Conservation (phyloP, 2,113 vertebrate species). For the Climacteris rufus region DNA sequence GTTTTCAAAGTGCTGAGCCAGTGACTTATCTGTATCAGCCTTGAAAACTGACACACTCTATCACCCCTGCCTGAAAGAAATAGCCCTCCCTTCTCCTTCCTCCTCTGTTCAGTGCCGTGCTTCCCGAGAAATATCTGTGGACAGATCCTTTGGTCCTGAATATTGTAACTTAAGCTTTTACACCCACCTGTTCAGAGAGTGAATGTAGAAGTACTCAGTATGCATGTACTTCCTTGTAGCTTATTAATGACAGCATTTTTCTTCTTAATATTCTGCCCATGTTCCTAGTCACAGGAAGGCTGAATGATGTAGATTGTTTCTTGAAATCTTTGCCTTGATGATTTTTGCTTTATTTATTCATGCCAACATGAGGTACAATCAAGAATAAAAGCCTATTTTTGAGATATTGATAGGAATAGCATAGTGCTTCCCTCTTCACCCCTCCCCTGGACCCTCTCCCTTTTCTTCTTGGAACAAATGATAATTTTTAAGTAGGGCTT, state of each 20-base stretch:
- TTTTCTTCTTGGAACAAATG: not conserved
- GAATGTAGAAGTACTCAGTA: conserved; percentile 30
- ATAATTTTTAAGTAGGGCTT: not conserved
- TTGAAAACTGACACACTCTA: not conserved
- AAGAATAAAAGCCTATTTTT: conserved; percentile 28
- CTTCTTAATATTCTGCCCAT: conserved; percentile 51
- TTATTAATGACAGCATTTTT: conserved; percentile 46
- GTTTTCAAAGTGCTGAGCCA: not conserved
- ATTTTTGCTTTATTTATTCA: conserved; percentile 26
- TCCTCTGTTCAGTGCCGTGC: not conserved
- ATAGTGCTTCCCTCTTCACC: not conserved
- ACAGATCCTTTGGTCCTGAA: not conserved
- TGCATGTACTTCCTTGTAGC: conserved; percentile 19
- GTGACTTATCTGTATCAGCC: not conserved
- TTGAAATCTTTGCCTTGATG: conserved; percentile 32
- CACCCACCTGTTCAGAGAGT: not conserved
- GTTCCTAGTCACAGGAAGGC: conserved; percentile 30
- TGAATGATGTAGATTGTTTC: conserved; percentile 54
- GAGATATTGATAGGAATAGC: not conserved
- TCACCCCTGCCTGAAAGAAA: not conserved
- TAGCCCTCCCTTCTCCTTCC: not conserved
- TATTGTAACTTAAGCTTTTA: not conserved
- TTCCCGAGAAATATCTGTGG: not conserved
- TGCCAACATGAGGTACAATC: not conserved
- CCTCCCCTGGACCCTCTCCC: not conserved